Base-by-base conservation (phyloP, 2,888 invertebrate genomes). In the Drosophila gaucha region DNA sequence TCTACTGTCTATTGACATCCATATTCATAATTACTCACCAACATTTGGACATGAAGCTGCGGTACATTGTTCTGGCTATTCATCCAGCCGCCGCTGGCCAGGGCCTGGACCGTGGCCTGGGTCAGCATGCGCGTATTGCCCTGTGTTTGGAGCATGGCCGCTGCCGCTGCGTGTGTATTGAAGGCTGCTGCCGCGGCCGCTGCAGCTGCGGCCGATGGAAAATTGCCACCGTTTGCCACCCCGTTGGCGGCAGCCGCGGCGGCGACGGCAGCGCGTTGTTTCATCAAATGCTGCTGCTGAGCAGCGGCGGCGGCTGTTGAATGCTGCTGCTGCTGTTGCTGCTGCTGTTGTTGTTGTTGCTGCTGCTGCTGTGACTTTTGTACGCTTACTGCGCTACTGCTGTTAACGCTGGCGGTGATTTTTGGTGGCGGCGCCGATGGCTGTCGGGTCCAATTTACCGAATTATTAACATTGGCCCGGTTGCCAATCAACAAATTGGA, bases 391-490 rank as follows among this genome's bases (percentile, higher is more conserved):
- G 77, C 38, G 88, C 83, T 2, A 95, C 26, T 58, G 74, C 77
- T 59, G 76, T 78, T 59, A 70, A 22, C 36, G 38, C 41, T 67
- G 33, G 46, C 22, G 0, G 60, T 20, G 6, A 91, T 86, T 67
- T 92, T 93, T 9, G 92, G 92, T 1, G 96, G 95, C 8, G 96
- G 96, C 35, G 95, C 95, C 1, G 94, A 93, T 0, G 96, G 96
- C 76, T 96, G 96, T 28, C 95, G 93, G 24, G 96, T 96, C 96
- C 96, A 96, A 78, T 96, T 95, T 0, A 95, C 95, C 14, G 94
- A 93, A 69, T 93, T 92, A 60, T 91, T 91, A 1, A 86, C 86
- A 73, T 89, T 89, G 18, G 94, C 94, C 89, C 95, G 95, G 35
- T 95, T 94, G 50, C 84, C 84, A 79, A 96, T 94, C 43, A 96